Evolutionary conservation across 2,888 invertebrate species (phyloP).

Genomic region (Protonemura montana): DNA sequence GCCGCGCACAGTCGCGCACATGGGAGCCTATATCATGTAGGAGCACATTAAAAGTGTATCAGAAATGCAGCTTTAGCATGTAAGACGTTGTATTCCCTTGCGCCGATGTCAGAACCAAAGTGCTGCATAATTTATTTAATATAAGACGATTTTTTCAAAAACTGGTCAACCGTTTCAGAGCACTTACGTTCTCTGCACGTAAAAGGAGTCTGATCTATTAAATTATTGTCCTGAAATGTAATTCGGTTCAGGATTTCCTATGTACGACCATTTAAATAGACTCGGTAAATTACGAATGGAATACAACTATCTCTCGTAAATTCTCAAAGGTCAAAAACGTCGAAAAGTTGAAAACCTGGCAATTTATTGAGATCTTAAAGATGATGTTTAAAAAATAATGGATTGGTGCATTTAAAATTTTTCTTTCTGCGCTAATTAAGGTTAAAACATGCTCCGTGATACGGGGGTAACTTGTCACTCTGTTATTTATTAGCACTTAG

Average conservation of each 20-base stretch:
- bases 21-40: too few species aligned
- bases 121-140: slow-evolving; percentile 33
- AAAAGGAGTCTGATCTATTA: slow-evolving; percentile 20
- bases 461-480: neutral
- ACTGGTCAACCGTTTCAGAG: slow-evolving; percentile 20
- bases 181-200: neutral
- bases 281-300: neutral
- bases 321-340: neutral
- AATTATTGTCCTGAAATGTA: slow-evolving; percentile 8
- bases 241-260: neutral
- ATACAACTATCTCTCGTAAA: neutral
- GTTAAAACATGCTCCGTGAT: neutral
- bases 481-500: slow-evolving; percentile 30
- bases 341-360: neutral
- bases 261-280: neutral
- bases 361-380: slow-evolving; percentile 7
- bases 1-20: too few species aligned
- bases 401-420: neutral
- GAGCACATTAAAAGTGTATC: too few species aligned
- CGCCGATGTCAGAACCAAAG: slow-evolving; percentile 21
- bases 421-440: neutral
- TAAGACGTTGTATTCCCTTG: neutral
- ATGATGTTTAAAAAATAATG: neutral
- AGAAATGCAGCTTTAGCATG: too few species aligned
- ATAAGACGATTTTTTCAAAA: neutral